Evolutionary conservation across 2,888 invertebrate genomes (phyloP).

Genomic region (Rhopalosiphum nymphaeae): DNA sequence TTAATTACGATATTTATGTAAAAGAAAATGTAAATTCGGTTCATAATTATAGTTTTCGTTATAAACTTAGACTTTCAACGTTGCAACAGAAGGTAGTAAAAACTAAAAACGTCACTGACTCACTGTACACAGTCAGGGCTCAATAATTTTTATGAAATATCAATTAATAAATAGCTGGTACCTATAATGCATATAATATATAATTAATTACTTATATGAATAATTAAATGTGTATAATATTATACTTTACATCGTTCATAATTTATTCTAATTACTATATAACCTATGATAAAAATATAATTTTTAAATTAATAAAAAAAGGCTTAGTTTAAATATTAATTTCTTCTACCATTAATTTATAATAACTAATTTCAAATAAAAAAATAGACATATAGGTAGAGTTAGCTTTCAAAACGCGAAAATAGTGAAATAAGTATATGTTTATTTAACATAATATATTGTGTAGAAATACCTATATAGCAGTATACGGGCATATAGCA

Average conservation of each 20-base stretch:
- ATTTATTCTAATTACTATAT: neutral
- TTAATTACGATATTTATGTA: neutral
- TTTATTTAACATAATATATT: neutral
- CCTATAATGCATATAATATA: neutral
- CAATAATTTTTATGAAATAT: neutral
- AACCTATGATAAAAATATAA: neutral
- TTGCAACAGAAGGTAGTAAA: neutral
- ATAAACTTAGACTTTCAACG: neutral
- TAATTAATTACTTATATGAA: neutral
- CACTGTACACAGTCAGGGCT: neutral
- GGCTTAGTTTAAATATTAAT: neutral
- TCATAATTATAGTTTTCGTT: neutral
- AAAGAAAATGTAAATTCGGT: neutral
- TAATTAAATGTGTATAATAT: neutral
- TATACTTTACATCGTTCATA: neutral
- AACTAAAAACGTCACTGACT: neutral
- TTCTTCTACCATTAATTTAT: neutral
- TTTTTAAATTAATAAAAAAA: neutral
- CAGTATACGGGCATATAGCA: neutral
- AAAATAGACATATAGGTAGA: neutral
- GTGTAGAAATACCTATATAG: neutral
- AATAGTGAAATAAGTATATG: neutral
- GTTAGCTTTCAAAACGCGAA: neutral
- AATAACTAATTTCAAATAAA: neutral
- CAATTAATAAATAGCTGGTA: neutral